phyloP scores from a whole-genome alignment of 2,113 vertebrate genomes.

The Mesitornis unicolor region DNA sequence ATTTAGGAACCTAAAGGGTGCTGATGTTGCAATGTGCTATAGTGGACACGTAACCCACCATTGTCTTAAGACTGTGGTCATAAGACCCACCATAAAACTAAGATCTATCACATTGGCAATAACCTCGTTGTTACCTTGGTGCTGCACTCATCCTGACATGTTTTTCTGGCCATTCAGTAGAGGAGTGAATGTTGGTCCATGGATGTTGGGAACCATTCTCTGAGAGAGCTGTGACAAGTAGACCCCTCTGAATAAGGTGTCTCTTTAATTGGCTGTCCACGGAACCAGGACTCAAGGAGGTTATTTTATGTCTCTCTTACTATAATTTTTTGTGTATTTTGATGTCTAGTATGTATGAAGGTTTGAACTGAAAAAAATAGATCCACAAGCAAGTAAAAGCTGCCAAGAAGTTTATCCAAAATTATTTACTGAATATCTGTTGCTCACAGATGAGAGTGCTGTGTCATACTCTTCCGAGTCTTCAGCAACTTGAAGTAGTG shows the following conservation, averaged over 20 bases:
- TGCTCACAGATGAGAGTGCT: not conserved
- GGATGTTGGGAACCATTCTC: not conserved
- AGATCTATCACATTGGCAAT: not conserved
- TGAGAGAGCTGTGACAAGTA: not conserved
- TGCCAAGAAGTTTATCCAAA: not conserved
- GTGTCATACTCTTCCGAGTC: not conserved
- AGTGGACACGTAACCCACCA: accelerated
- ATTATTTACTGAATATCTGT: not conserved
- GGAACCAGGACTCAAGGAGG: accelerated
- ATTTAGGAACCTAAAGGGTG: not conserved
- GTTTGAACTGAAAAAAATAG: not conserved
- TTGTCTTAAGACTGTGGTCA: too few relatives aligned
- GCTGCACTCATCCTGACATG: not conserved
- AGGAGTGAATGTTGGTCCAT: not conserved
- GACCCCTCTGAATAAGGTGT: not conserved
- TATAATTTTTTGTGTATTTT: not conserved
- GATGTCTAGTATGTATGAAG: not conserved
- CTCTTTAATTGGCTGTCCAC: not conserved
- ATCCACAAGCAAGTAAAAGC: not conserved
- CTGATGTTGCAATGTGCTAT: accelerated
- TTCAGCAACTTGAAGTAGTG: not conserved
- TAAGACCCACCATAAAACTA: not conserved
- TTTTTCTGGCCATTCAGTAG: not conserved
- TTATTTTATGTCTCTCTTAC: not conserved
- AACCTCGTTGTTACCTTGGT: not conserved